Conservation (phyloP, 2,113 vertebrate genomes). For the Lipotes vexillifer region DNA sequence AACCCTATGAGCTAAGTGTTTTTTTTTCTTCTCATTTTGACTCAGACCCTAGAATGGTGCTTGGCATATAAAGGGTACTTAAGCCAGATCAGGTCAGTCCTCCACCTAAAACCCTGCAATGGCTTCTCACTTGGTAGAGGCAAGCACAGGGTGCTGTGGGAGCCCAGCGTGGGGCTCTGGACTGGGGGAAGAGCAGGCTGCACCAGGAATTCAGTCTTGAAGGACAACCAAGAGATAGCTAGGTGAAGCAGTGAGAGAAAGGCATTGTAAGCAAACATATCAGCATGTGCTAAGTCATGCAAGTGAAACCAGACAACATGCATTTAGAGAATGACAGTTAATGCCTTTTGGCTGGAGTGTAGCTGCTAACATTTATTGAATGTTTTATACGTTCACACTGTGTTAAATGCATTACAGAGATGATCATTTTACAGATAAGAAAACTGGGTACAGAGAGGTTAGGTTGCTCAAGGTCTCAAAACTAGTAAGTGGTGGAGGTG, state of each 20-base stretch:
- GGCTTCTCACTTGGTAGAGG: not conserved
- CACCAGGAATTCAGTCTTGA: not conserved
- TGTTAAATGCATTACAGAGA: constrained; percentile 4
- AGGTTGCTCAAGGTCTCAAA: not conserved
- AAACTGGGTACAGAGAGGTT: not conserved
- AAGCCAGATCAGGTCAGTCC: not conserved
- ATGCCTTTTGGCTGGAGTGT: not conserved
- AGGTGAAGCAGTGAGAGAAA: not conserved
- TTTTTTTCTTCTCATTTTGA: constrained; percentile 21
- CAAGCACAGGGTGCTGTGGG: not conserved
- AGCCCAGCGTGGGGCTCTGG: not conserved
- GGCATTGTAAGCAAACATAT: not conserved
- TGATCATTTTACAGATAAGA: not conserved
- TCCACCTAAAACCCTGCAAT: not conserved
- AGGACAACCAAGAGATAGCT: not conserved
- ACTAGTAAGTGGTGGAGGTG: not conserved
- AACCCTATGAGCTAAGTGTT: not conserved
- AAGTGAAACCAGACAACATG: not conserved
- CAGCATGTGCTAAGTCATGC: not conserved
- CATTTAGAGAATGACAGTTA: not conserved
- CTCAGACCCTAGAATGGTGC: not conserved
- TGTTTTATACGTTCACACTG: not conserved
- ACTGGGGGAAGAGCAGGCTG: not conserved
- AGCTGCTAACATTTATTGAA: not conserved
- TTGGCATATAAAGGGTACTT: not conserved